Conservation (phyloP, 2,797 vertebrate genomes). For the Lophura swinhoii region DNA sequence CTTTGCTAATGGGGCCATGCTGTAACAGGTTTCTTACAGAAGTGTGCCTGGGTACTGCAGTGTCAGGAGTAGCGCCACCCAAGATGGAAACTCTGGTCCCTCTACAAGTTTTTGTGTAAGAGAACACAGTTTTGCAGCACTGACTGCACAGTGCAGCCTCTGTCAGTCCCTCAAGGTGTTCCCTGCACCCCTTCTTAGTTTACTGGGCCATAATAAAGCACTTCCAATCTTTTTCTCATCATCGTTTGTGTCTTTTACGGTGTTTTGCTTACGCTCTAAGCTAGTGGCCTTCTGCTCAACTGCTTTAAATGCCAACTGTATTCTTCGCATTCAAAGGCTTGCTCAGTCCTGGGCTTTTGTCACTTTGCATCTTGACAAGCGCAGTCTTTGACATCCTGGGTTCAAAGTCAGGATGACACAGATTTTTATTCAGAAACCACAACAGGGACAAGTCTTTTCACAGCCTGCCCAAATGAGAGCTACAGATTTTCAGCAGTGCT, state of each 20-base stretch:
- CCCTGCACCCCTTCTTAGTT: not conserved
- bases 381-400: not conserved
- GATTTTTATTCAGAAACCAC: not conserved
- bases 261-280: not conserved
- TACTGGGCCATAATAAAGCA: not conserved
- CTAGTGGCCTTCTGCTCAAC: not conserved
- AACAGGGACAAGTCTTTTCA: not conserved
- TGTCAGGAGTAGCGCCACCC: rapidly evolving
- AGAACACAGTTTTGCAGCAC: rapidly evolving
- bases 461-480: not conserved
- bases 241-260: not conserved
- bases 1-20: not conserved
- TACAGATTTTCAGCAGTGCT: not conserved
- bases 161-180: not conserved
- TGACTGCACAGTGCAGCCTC: rapidly evolving
- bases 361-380: not conserved
- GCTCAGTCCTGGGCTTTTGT: not conserved
- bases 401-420: not conserved
- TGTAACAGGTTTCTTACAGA: not conserved
- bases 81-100: not conserved
- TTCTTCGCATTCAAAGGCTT: not conserved
- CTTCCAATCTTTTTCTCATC: not conserved
- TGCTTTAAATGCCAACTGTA: not conserved
- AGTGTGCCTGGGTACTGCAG: not conserved
- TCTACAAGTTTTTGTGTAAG: rapidly evolving